Conservation (phyloP, 2,113 vertebrate species). For the Manacus vitellinus region DNA sequence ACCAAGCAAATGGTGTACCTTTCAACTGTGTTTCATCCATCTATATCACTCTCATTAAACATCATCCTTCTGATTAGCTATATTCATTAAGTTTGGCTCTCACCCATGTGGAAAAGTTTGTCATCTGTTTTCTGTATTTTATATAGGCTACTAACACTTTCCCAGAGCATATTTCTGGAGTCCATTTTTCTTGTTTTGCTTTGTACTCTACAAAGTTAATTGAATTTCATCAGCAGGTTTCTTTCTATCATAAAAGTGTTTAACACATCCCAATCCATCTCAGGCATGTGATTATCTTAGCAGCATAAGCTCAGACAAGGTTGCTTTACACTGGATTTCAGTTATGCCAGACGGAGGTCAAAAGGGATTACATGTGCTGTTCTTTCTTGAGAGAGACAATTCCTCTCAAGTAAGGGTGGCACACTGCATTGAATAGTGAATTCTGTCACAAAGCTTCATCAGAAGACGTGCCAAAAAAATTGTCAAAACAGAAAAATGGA, state of each 20-base stretch:
- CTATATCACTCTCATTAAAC: neutral
- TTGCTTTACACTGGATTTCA: neutral
- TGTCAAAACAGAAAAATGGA: neutral
- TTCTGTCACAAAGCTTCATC: neutral
- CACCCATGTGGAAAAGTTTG: neutral
- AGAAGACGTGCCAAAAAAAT: neutral
- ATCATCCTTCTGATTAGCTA: neutral
- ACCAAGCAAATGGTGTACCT: neutral
- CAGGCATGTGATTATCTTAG: neutral
- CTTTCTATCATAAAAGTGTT: neutral
- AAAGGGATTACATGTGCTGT: neutral
- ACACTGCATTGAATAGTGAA: neutral
- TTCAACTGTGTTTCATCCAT: neutral
- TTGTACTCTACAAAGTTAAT: neutral
- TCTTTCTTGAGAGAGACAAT: neutral
- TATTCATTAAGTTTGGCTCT: neutral
- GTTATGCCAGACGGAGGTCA: neutral
- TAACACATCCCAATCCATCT: neutral
- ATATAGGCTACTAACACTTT: neutral
- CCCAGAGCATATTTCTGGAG: neutral
- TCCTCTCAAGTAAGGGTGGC: neutral
- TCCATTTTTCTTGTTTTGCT: neutral
- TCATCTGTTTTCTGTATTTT: neutral
- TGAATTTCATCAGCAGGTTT: neutral
- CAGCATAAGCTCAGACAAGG: neutral